Evolutionary conservation across 1,140 invertebrate genomes (phyloP).

Genomic region (Psix sp.): DNA sequence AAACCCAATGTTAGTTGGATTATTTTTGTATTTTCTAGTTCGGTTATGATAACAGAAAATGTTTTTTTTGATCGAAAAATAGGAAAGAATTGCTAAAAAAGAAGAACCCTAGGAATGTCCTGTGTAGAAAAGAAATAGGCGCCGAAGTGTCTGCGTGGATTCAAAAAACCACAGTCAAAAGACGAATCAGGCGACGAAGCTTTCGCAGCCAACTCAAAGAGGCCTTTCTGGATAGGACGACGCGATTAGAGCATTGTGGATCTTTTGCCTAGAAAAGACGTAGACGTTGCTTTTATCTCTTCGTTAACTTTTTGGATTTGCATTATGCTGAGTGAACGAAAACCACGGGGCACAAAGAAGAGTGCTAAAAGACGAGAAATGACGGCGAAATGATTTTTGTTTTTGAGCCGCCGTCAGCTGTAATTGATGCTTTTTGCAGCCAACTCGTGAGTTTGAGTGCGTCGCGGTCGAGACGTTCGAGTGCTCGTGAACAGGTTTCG

Average conservation of each 20-base stretch:
- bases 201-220: conserved; percentile 37
- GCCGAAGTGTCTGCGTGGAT: conserved; percentile 8
- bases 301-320: conserved; percentile 16
- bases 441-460: conserved; percentile 23
- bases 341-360: background rate
- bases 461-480: conserved; percentile 19
- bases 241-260: conserved; percentile 32
- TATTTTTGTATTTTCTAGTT: no score
- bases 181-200: conserved; percentile 1
- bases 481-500: conserved; percentile 28
- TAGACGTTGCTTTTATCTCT: conserved; percentile 33
- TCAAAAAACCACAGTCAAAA: conserved; percentile 5
- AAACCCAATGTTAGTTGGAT: no score
- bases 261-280: conserved; percentile 20
- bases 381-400: conserved; percentile 15
- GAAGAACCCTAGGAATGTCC: conserved; percentile 24
- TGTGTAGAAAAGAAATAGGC: conserved; percentile 8
- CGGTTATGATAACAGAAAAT: no score
- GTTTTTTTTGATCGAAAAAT: no score
- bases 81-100: background rate
- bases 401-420: conserved; percentile 7
- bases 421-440: conserved; percentile 39
- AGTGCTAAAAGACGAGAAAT: background rate
- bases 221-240: conserved; percentile 25
- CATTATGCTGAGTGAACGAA: conserved; percentile 9